Conservation (phyloP, 2,888 invertebrate species). For the Hydriomena furcata region DNA sequence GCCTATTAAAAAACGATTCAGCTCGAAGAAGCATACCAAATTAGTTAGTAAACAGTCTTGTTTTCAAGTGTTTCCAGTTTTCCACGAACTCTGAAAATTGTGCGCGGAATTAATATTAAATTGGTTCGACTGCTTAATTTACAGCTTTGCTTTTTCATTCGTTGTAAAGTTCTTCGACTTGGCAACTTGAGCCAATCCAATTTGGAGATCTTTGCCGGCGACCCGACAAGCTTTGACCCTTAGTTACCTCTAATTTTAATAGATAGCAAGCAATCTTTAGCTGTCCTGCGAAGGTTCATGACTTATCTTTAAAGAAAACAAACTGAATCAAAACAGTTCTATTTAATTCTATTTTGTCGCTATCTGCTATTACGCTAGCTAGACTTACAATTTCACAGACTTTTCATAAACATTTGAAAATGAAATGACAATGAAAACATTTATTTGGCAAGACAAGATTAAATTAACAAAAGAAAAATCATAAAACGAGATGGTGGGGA, state of each 20-base stretch:
- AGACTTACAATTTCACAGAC: not conserved
- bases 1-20: conserved; percentile 41
- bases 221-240: not conserved
- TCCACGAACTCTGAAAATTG: conserved; percentile 22
- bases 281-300: too few relatives aligned
- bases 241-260: not conserved
- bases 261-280: too few relatives aligned
- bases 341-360: too few relatives aligned
- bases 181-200: conserved; percentile 24
- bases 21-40: conserved; percentile 33
- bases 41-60: conserved; percentile 41
- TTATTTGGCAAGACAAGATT: too few relatives aligned
- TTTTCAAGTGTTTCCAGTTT: conserved; percentile 19
- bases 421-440: too few relatives aligned
- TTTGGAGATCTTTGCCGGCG: conserved; percentile 10
- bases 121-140: conserved; percentile 31
- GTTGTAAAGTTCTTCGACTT: conserved; percentile 17
- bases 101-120: conserved; percentile 41
- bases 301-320: too few relatives aligned
- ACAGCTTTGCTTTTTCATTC: conserved; percentile 32
- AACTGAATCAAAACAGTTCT: too few relatives aligned
- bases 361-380: too few relatives aligned
- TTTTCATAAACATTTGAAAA: conserved; percentile 16
- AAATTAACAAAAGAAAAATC: too few relatives aligned
- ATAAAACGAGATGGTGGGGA: too few relatives aligned